Evolutionary conservation across 1,140 invertebrate species (phyloP).

Genomic region (Macrotrachela quadricornifera): DNA sequence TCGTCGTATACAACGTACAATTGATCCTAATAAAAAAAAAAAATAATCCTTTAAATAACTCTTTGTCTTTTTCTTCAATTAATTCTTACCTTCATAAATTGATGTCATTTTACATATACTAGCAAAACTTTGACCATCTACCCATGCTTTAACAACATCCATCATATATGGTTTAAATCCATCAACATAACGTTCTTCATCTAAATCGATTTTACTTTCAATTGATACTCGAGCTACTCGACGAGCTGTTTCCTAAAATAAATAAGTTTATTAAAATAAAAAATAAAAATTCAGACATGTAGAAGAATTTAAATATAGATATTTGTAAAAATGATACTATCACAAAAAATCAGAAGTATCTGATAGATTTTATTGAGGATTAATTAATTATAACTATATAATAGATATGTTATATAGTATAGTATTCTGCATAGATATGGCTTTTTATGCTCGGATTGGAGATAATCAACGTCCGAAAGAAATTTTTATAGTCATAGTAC

Average conservation of each 20-base stretch:
- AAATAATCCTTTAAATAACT: not conserved
- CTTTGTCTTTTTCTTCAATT: not conserved
- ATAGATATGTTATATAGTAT: no score
- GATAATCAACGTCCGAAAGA: no score
- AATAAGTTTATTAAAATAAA: no score
- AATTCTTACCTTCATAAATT: slow-evolving; percentile 67
- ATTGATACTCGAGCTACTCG: slow-evolving; percentile 57
- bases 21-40: slow-evolving; percentile 36
- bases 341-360: no score
- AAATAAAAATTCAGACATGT: no score
- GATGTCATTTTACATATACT: slow-evolving; percentile 89
- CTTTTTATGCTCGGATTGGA: no score
- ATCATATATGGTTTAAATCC: slow-evolving; percentile 81
- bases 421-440: no score
- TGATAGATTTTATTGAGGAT: no score
- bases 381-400: no score
- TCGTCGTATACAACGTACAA: slow-evolving; percentile 85
- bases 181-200: slow-evolving; percentile 64
- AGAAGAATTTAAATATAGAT: no score
- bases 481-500: no score
- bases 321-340: no score
- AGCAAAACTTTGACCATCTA: slow-evolving; percentile 69
- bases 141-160: slow-evolving; percentile 92
- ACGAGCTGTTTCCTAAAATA: slow-evolving; percentile 19
- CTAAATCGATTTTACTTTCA: slow-evolving; percentile 71